Evolutionary conservation across 2,888 invertebrate genomes (phyloP), one percentile per base, ranked within the genome.

Genomic region (Cephus runcator): DNA sequence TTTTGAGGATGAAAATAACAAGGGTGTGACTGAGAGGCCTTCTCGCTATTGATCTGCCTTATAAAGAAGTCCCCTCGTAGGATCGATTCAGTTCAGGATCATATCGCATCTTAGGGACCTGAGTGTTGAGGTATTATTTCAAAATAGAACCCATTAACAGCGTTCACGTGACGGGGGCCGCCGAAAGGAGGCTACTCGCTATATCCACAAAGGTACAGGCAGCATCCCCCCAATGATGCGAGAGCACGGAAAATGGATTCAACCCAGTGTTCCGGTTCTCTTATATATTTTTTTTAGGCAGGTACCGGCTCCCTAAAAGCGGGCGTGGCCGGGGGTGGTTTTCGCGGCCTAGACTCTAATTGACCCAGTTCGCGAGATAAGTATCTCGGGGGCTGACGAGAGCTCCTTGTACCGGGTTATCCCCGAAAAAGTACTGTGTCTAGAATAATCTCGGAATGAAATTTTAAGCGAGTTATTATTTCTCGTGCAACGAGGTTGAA

Each of bases 331-430:
- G 81, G 77, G 84, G 85, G 79, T 83, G 79, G 80, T 82, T 84
- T 85, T 83, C 81, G 79, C 79, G 80, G 82, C 79, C 79, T 81
- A 79, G 81, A 79, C 78, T 79, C 83, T 87, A 87, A 87, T 87
- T 87, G 87, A 85, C 87, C 87, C 83, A 85, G 86, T 86, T 87
- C 81, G 69, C 76, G 69, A 31, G 75, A 78, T 73, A 73, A 68
- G 34, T 76, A 73, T 73, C 71, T 30, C 71, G 69, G 30, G 30
- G 74, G 30, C 36, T 30, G 31, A 33, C 71, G 71, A 31, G 31
- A 71, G 71, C 12, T 33, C 1, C 33, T 12, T 71, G 15, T 23
- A 12, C 33, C 34, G 31, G 71, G 71, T 71, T 71, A 31, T 30
- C 31, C 34, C 71, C 33, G 34, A 71, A 34, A 71, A 71, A n/a